A percentile compares a stretch with the other conserved stretches of the same genome.
phyloP scores from a whole-genome alignment of 2,797 vertebrate genomes.

The Chloroceryle amazona region DNA sequence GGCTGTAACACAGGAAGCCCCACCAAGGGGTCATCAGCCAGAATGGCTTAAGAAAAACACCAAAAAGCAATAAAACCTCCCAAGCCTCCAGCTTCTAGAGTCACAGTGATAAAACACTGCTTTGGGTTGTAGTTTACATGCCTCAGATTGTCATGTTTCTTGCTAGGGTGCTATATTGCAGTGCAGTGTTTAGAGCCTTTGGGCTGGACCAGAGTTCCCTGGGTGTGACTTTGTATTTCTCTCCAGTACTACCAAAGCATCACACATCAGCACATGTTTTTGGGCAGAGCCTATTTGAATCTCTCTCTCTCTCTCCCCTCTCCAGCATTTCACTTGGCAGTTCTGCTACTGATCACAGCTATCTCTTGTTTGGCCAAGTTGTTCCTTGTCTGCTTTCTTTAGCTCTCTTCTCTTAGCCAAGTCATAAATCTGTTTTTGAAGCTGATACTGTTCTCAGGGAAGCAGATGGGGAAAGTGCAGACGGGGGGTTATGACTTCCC shows the following conservation, averaged over 20 bases:
- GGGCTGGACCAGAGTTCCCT: not conserved
- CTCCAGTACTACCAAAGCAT: not conserved
- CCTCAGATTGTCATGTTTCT: not conserved
- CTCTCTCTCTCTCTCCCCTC: not conserved
- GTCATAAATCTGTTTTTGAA: constrained; percentile 13
- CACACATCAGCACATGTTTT: not conserved
- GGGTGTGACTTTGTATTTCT: not conserved
- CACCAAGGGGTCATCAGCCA: not conserved
- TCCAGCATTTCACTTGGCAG: not conserved
- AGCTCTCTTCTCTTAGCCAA: constrained; percentile 2
- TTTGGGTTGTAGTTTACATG: not conserved
- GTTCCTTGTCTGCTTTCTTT: not conserved
- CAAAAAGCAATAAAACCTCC: not conserved
- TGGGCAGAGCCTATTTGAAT: not conserved
- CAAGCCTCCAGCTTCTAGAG: not conserved
- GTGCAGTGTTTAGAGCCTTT: not conserved
- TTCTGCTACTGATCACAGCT: not conserved
- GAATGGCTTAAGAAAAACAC: not conserved
- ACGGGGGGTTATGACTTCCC: not conserved
- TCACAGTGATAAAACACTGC: not conserved
- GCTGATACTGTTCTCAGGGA: not conserved
- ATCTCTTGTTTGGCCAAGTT: not conserved
- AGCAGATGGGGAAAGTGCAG: not conserved
- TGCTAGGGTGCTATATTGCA: not conserved
- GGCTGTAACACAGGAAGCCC: not conserved